Conservation (phyloP, 2,888 invertebrate species). For the Venusia cambrica region DNA sequence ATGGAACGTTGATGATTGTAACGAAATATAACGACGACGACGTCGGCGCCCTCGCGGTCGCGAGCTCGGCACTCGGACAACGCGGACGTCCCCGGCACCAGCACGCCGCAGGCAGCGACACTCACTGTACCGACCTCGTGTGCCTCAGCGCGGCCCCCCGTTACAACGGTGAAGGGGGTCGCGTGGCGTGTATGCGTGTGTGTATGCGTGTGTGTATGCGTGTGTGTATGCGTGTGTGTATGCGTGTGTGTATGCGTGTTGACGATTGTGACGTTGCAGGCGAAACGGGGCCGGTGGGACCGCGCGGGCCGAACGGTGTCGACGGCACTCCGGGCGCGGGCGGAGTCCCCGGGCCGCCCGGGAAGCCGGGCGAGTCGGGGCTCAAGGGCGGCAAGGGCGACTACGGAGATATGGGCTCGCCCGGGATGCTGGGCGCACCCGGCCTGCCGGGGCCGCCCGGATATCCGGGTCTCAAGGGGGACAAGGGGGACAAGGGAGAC, state of each 20-base stretch:
- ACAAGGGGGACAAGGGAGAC: constrained; percentile 96
- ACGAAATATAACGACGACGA: too few relatives aligned
- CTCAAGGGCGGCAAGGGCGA: constrained; percentile 94
- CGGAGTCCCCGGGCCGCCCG: constrained; percentile 94
- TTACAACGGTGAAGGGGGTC: too few relatives aligned
- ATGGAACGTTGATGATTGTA: too few relatives aligned
- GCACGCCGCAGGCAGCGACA: too few relatives aligned
- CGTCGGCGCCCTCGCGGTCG: too few relatives aligned
- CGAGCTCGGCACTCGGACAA: too few relatives aligned
- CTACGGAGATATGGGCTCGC: constrained; percentile 95
- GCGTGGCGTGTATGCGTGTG: too few relatives aligned
- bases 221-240: too few relatives aligned
- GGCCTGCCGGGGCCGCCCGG: constrained; percentile 91
- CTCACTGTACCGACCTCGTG: too few relatives aligned
- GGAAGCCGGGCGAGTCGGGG: constrained; percentile 90
- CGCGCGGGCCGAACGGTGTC: constrained; percentile 86
- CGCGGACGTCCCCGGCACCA: too few relatives aligned
- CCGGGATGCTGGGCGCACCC: constrained; percentile 96
- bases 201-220: too few relatives aligned
- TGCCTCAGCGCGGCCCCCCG: too few relatives aligned
- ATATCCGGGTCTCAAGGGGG: constrained; percentile 93
- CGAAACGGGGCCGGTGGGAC: constrained; percentile 87
- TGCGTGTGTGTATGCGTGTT: constrained; percentile 15
- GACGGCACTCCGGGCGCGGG: constrained; percentile 88
- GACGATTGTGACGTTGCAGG: constrained; percentile 72